A percentile compares a stretch with the other conserved stretches of the same genome.
phyloP scores from a whole-genome alignment of 1,140 invertebrate species.

The Hycleus phaleratus region DNA sequence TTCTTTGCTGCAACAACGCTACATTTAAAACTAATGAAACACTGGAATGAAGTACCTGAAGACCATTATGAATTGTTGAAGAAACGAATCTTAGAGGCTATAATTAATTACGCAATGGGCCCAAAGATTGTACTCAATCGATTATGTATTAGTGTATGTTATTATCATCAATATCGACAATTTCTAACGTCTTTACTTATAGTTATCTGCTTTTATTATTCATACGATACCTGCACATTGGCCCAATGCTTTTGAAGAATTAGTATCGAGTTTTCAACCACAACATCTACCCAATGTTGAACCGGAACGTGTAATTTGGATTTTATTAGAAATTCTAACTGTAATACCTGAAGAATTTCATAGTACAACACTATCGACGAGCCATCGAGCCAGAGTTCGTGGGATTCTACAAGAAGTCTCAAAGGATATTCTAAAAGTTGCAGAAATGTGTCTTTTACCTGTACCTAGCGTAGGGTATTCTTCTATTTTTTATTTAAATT shows the following conservation, averaged over 20 bases:
- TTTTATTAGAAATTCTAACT: constrained; percentile 66
- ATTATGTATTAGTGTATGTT: constrained; percentile 76
- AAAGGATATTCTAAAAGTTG: constrained; percentile 39
- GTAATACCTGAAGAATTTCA: constrained; percentile 73
- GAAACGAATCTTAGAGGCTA: constrained; percentile 64
- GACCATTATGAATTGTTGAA: constrained; percentile 67
- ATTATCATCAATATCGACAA: too few relatives aligned
- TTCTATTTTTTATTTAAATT: too few relatives aligned
- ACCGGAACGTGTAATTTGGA: constrained; percentile 47
- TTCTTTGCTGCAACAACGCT: constrained; percentile 88
- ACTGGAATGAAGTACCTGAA: constrained; percentile 75
- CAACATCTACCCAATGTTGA: constrained; percentile 50
- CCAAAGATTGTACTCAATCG: constrained; percentile 78
- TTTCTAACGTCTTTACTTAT: constrained; percentile 25
- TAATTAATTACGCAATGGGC: constrained; percentile 66
- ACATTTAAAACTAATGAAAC: constrained; percentile 77
- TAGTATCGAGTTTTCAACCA: constrained; percentile 56
- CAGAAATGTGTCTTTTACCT: constrained; percentile 39
- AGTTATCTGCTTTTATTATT: constrained; percentile 61
- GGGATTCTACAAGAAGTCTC: constrained; percentile 43
- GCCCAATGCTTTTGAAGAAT: constrained; percentile 56
- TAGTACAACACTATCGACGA: constrained; percentile 42
- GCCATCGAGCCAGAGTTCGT: constrained; percentile 41
- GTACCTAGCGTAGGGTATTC: constrained; percentile 30
- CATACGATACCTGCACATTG: constrained; percentile 54